Conservation (phyloP, 2,113 vertebrate species). For the Cisticola juncidis region DNA sequence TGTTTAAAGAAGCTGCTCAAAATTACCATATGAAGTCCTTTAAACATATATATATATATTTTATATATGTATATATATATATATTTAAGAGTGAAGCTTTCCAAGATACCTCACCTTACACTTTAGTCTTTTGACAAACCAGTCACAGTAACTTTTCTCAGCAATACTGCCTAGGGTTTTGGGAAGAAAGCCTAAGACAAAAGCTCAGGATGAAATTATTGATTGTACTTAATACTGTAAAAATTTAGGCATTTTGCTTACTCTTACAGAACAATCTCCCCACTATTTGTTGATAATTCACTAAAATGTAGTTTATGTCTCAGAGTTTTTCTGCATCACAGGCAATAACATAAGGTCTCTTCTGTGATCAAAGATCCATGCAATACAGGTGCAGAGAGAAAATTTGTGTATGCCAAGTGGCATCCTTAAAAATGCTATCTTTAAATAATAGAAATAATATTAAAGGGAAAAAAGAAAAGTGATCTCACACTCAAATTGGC, state of each 20-base stretch:
- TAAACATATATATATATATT: not conserved
- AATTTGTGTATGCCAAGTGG: not conserved
- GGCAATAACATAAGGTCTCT: not conserved
- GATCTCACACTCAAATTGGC: not conserved
- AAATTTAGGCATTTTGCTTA: not conserved
- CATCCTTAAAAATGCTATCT: not conserved
- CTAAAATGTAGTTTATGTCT: not conserved
- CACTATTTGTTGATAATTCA: not conserved
- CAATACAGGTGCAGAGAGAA: not conserved
- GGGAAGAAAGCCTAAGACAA: not conserved
- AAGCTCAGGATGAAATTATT: not conserved
- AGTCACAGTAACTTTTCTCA: not conserved
- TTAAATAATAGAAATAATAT: not conserved
- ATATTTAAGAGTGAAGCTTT: not conserved
- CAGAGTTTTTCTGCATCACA: not conserved
- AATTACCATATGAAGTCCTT: not conserved
- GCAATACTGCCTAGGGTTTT: not conserved
- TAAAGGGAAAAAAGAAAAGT: not conserved
- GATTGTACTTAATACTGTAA: not conserved
- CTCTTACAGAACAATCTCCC: not conserved
- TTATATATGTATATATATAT: too few relatives aligned
- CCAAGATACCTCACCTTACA: not conserved
- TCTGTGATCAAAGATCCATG: not conserved
- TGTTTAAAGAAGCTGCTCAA: not conserved
- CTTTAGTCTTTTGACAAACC: not conserved